A percentile compares a stretch with the other conserved stretches of the same genome.
These are phyloP conservation scores for Callipepla squamata DNA, from an alignment of 2,113 vertebrate genomes.

Conservation along the genomic window DNA sequence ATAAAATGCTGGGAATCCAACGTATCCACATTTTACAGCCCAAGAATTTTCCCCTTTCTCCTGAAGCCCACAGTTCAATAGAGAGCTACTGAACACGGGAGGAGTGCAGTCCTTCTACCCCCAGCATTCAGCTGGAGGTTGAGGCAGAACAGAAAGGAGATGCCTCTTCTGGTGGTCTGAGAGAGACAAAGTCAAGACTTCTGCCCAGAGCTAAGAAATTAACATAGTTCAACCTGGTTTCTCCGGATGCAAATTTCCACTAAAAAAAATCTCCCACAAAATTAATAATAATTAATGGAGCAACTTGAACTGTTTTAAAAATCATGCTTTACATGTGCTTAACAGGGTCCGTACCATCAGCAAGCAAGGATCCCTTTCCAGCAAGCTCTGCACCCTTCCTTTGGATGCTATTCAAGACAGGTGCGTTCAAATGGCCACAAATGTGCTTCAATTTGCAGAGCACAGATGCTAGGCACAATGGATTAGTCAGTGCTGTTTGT, in stretches of 20 bases:
- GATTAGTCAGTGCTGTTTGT: not conserved
- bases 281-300: not conserved
- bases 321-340: not conserved
- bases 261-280: not conserved
- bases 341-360: conserved; percentile 57
- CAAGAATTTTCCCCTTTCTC: not conserved
- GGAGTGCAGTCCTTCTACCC: not conserved
- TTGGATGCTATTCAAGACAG: conserved; percentile 70
- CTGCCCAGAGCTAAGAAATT: not conserved
- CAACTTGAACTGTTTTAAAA: not conserved
- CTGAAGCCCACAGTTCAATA: too few relatives aligned
- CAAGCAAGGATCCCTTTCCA: conserved; percentile 53
- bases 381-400: conserved; percentile 47
- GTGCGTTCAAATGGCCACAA: not conserved
- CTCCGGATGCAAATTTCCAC: not conserved
- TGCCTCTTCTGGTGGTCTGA: not conserved
- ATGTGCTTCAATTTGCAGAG: not conserved
- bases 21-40: not conserved
- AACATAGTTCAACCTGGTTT: not conserved
- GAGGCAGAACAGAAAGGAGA: not conserved
- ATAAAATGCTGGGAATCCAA: not conserved
- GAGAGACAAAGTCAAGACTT: not conserved
- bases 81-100: too few relatives aligned
- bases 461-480: not conserved
- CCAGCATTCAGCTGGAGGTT: not conserved